A percentile compares a stretch with the other conserved stretches of the same genome.
Evolutionary conservation across 2,888 invertebrate genomes (phyloP).

Genomic region (Cheilosia urbana): DNA sequence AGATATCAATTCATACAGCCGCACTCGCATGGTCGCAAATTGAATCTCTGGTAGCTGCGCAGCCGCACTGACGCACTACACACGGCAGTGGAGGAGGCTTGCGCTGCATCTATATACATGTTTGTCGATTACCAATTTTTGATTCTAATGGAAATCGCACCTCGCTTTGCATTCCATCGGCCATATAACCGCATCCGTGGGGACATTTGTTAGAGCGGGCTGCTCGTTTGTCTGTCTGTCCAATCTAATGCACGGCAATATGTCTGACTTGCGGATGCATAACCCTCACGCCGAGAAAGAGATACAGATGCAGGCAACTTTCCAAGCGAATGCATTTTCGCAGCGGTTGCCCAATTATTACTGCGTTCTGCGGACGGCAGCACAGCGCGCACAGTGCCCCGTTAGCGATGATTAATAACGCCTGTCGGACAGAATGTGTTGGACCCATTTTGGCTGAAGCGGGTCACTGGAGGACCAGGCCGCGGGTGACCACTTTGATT

Average conservation of each 20-base stretch:
- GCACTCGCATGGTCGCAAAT: slow-evolving; percentile 33
- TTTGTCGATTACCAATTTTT: slow-evolving; percentile 72
- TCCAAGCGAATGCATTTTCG: slow-evolving; percentile 62
- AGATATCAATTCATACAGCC: slow-evolving; percentile 70
- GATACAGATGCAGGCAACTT: slow-evolving; percentile 44
- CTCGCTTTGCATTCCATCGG: slow-evolving; percentile 34
- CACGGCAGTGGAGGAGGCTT: slow-evolving; percentile 27
- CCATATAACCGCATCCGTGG: slow-evolving; percentile 53
- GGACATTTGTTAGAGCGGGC: slow-evolving; percentile 71
- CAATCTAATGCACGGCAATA: slow-evolving; percentile 72
- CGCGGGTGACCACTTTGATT: slow-evolving; percentile 30
- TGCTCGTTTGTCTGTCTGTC: slow-evolving; percentile 71
- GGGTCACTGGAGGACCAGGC: slow-evolving; percentile 52
- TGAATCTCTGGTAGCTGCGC: slow-evolving; percentile 60
- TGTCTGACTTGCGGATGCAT: slow-evolving; percentile 69
- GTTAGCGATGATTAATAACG: slow-evolving; percentile 73
- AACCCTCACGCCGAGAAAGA: slow-evolving; percentile 47
- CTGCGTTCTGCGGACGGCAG: slow-evolving; percentile 64
- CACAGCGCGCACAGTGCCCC: slow-evolving; percentile 43
- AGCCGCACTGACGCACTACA: slow-evolving; percentile 51
- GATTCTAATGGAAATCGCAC: slow-evolving; percentile 73
- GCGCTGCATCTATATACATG: slow-evolving; percentile 30
- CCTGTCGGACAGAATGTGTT: slow-evolving; percentile 42
- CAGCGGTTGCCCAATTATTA: slow-evolving; percentile 74
- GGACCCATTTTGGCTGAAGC: slow-evolving; percentile 46